A percentile compares a stretch with the other conserved stretches of the same genome.
Evolutionary conservation across 1,140 invertebrate species (phyloP).

Genomic region (Oreohelix idahoensis): DNA sequence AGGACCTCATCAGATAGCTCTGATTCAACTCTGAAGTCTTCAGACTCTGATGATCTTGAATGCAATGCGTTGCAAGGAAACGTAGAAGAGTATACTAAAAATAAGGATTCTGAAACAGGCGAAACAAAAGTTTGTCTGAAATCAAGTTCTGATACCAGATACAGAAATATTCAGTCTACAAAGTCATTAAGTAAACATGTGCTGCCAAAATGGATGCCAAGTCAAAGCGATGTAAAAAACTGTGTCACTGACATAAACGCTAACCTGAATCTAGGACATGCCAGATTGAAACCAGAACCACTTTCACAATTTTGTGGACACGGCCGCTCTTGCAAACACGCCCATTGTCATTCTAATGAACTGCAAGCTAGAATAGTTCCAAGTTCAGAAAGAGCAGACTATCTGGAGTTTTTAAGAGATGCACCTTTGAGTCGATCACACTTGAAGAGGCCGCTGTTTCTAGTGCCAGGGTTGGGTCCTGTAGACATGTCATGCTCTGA

Average conservation of each 20-base stretch:
- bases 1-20: background rate
- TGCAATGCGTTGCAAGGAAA: background rate
- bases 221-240: too few species aligned
- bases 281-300: background rate
- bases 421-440: slow-evolving; percentile 11
- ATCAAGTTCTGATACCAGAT: background rate
- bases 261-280: background rate
- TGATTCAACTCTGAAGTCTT: background rate
- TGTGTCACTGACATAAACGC: too few species aligned
- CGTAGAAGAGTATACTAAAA: background rate
- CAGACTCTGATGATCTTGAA: background rate
- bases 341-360: background rate
- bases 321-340: too few species aligned
- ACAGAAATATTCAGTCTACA: background rate
- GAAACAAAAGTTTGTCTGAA: background rate
- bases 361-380: background rate
- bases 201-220: background rate
- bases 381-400: slow-evolving; percentile 13
- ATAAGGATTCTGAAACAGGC: slow-evolving; percentile 5
- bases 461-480: slow-evolving; percentile 23
- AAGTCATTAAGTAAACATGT: background rate
- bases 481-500: slow-evolving; percentile 27
- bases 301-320: background rate
- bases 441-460: slow-evolving; percentile 25
- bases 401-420: slow-evolving; percentile 34